Evolutionary conservation across 2,797 vertebrate genomes (phyloP), one percentile per base, ranked within the genome.

Genomic region (Malacoctenus gilli): DNA sequence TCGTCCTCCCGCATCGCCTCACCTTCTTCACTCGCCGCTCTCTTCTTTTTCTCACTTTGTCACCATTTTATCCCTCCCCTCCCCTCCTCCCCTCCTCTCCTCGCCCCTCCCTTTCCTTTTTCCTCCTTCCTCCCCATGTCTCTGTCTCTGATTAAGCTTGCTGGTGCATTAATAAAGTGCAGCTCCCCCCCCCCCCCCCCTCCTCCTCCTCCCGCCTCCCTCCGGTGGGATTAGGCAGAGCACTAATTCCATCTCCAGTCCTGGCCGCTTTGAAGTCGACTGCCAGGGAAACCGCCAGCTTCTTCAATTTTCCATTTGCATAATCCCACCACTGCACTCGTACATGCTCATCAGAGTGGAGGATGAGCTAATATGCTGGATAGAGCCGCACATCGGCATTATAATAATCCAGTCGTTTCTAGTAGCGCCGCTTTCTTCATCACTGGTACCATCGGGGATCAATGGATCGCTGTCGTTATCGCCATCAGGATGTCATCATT

Each of bases 211-310:
- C 78, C 79, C 52, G 43, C 63, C 80, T 62, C 83, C 79, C 81
- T 84, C 87, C 80, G 68, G 64, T 81, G 82, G 89, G 89, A 92
- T 92, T 91, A 91, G 83, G 76, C 80, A 73, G 75, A 77, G 85
- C 83, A 83, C 85, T 90, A 91, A 92, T 92, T 91, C 90, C 86
- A 85, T 89, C 83, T 87, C 79, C 86, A 73, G 84, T 83, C 72
- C 76, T 57, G 71, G 60, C 76, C 31, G 81, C 90, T 92, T 92
- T 92, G 89, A 92, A 91, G 89, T 90, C 53, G 70, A 87, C 83
- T 88, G 83, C 79, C 79, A 86, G 83, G 66, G 72, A 82, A 82
- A 76, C 74, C 59, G 48, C 64, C 57, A 32, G 79, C 76, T 86
- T 71, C 87, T 86, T 85, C 79, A 79, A 61, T 76, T 78, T 77